These are phyloP conservation scores for Pardalotus punctatus DNA, from an alignment of 2,113 vertebrate species.

Conservation along the genomic window DNA sequence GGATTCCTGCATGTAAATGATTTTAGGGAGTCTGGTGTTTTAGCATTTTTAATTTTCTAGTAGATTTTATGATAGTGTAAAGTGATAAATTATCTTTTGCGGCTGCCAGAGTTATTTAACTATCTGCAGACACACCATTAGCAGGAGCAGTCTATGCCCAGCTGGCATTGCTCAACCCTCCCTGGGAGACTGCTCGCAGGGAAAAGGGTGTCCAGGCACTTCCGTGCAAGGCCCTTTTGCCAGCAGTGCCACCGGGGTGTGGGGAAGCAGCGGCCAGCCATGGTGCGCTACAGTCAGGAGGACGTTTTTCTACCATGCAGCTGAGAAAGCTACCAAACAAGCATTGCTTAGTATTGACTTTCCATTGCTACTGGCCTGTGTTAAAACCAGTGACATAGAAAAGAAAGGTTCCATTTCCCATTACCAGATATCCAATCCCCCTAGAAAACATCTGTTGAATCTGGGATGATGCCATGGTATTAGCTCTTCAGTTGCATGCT, in stretches of 20 bases:
- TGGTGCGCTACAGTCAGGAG: accelerated
- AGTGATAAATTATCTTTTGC: slow-evolving; percentile 48
- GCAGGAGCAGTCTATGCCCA: background rate
- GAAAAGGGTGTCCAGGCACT: background rate
- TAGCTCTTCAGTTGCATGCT: slow-evolving; percentile 46
- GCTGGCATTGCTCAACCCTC: background rate
- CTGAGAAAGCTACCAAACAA: slow-evolving; percentile 4
- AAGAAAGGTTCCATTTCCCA: slow-evolving; percentile 59
- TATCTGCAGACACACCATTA: slow-evolving; percentile 20
- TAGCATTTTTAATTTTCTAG: slow-evolving; percentile 63
- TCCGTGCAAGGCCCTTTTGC: background rate
- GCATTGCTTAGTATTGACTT: background rate
- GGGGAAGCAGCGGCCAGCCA: background rate
- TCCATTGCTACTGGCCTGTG: slow-evolving; percentile 19
- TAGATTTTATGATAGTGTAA: slow-evolving; percentile 48
- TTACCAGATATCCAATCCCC: slow-evolving; percentile 65
- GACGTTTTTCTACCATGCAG: background rate
- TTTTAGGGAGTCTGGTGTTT: slow-evolving; percentile 51
- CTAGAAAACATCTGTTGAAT: slow-evolving; percentile 66
- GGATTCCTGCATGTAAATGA: slow-evolving; percentile 64
- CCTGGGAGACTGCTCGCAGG: background rate
- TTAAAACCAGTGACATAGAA: slow-evolving; percentile 52
- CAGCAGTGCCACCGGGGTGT: accelerated
- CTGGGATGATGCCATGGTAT: slow-evolving; percentile 60
- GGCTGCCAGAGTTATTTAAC: slow-evolving; percentile 31